Percentiles rank a stretch among this genome's conserved stretches.
Evolutionary conservation across 35 echinoderm and acorn worm genomes (phyloP).

Genomic region (Apostichopus japonicus): DNA sequence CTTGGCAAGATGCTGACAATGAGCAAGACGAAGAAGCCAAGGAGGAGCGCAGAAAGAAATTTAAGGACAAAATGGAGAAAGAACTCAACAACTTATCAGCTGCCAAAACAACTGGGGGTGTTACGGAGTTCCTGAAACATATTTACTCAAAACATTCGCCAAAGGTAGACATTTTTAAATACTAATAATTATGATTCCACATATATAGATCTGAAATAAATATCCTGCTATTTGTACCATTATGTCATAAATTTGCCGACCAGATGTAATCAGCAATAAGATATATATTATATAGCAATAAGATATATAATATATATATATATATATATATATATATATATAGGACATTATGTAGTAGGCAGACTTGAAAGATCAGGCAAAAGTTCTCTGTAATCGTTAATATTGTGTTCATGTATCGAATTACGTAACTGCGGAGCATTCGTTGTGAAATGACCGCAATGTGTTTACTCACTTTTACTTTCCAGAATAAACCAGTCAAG

Average conservation of each 20-base stretch:
- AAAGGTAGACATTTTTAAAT: not conserved
- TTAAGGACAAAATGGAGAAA: conserved; percentile 13
- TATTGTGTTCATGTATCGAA: too few species aligned
- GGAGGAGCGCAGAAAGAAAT: conserved; percentile 21
- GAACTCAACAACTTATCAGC: conserved; percentile 6
- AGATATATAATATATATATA: not conserved
- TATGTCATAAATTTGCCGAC: not conserved
- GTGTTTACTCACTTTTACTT: not conserved
- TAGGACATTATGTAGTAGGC: not conserved
- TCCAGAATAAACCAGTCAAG: conserved; percentile 35
- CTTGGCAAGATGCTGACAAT: conserved; percentile 1
- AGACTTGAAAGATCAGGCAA: too few species aligned
- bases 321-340: not conserved
- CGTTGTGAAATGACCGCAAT: too few species aligned
- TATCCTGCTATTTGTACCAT: not conserved
- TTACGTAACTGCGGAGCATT: too few species aligned
- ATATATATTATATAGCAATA: not conserved
- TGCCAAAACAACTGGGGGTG: conserved; percentile 7
- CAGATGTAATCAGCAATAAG: too few species aligned
- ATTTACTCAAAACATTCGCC: not conserved
- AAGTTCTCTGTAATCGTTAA: too few species aligned
- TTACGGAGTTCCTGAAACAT: not conserved
- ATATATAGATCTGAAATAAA: too few species aligned
- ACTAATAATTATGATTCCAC: too few species aligned
- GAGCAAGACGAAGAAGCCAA: not conserved